Base-by-base conservation (phyloP, 1,140 invertebrate species). In the Drosophila funebris region DNA sequence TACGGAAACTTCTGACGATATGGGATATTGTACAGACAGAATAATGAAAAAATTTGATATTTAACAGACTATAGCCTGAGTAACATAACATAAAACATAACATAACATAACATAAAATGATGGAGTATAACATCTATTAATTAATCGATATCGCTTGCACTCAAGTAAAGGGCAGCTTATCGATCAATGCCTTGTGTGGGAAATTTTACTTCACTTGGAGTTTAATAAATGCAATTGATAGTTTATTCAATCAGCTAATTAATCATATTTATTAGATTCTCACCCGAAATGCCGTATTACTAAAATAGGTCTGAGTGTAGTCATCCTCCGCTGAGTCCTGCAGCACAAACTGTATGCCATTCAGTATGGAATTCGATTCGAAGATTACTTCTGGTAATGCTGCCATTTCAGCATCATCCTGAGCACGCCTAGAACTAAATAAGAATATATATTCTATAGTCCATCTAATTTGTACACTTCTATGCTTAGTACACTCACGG, bases 291-390 rank as follows among this genome's bases (percentile, higher is more conserved):
- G 84, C 90, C 36, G 56, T 68, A 13, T 87, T 91, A 8, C 48
- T 68, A 4, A 71, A 56, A 18, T 77, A 71, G 3, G 70, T 85
- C 2, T 73, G 43, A 0, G 74, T 76, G 36, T 61, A 69, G 13
- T 91, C 90, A 5, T 79, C 70, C 8, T 36, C 9, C 4, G 36
- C 14, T 4, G 73, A 52, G 11, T 76, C 79, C 64, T 79, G 87
- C 24, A 91, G 68, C 11, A 91, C 90, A 70, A 91, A 91, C 43
- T 91, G 90, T 18, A 91, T 63, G 13, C 80, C 78, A 48, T 89
- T 91, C 0, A 91, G 29, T 31, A 90, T 75, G 5, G 80, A 79
- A 73, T 89, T 91, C 2, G 90, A 82, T 58, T 91, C 73, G 16
- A 91, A 90, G 11, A 77, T 58, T 0, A 90, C 72, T 31, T 69